Evolutionary conservation across 2,797 vertebrate genomes (phyloP), one percentile per base, ranked within the genome.

Genomic region (Chelonia mydas): DNA sequence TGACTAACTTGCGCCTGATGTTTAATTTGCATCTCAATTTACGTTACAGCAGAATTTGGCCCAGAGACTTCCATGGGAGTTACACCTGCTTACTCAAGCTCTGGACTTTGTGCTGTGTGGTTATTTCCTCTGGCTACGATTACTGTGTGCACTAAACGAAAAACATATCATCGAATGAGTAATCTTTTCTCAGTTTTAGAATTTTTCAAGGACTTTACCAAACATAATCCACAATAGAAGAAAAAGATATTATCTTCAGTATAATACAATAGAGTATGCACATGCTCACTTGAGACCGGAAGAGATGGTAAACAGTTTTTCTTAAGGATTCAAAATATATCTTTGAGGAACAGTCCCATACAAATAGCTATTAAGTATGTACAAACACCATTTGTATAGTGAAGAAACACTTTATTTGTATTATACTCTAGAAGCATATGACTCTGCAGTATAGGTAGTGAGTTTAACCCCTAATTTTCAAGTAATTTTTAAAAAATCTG

Each of bases 51-150:
- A 59, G 0, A 41, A 27, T 12, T 57, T 6, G 65, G 41, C 23
- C 53, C 55, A 77, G 23, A 41, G 16, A 76, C 84, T 90, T 57
- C 50, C 3, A 1, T 57, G n/a, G 37, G 12, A 31, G 53, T 15
- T 78, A 33, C 50, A 83, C 82, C 74, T 74, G 6, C 21, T 88
- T 89, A 49, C 11, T 81, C 54, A 53, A 50, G 74, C 17, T 89
- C 45, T 82, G 41, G 3, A 51, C 80, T 92, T 86, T 88, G 8
- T 4, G 3, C 16, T 49, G 4, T 27, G 5, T 41, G 2, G 1
- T 79, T 94, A 23, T 94, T 88, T 96, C 54, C 3, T 95, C 89
- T 80, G 4, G 61, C 5, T 53, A 81, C 11, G 90, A 11, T 27
- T 0, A 0, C n/a, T 68, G 9, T 19, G 65, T 68, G 17, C n/a